A percentile compares a stretch with the other conserved stretches of the same genome.
Conservation (phyloP, 2,797 vertebrate genomes). For the Bryconaethiops microstoma region DNA sequence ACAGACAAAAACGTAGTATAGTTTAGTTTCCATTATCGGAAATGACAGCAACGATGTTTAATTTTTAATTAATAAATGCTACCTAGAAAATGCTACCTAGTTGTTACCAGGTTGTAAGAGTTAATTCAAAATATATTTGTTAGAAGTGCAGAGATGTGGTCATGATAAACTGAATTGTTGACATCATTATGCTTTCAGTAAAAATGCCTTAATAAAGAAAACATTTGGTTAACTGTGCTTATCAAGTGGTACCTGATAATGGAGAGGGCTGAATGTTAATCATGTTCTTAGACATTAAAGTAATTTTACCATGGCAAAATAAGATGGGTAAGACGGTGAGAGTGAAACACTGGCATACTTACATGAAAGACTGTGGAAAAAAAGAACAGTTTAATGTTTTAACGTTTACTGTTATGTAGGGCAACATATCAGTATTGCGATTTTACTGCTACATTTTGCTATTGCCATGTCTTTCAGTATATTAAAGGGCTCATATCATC, state of each 20-base stretch:
- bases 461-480: too few species aligned
- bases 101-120: background rate
- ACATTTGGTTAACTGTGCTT: slow-evolving; percentile 12
- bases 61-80: background rate
- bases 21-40: background rate
- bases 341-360: background rate
- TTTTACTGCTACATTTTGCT: too few species aligned
- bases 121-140: background rate
- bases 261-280: background rate
- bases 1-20: background rate
- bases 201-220: slow-evolving; percentile 51
- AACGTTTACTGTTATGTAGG: background rate
- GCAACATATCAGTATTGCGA: too few species aligned
- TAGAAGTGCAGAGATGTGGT: slow-evolving; percentile 3
- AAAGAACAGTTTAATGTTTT: background rate
- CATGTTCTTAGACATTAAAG: background rate
- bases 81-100: background rate
- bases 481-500: too few species aligned
- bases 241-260: background rate
- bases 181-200: slow-evolving; percentile 20
- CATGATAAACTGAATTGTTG: slow-evolving; percentile 1
- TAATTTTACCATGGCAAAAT: background rate
- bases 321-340: background rate
- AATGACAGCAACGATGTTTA: background rate
- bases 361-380: background rate